Base-by-base conservation (phyloP, 1,140 invertebrate genomes). In the Zophobas morio region DNA sequence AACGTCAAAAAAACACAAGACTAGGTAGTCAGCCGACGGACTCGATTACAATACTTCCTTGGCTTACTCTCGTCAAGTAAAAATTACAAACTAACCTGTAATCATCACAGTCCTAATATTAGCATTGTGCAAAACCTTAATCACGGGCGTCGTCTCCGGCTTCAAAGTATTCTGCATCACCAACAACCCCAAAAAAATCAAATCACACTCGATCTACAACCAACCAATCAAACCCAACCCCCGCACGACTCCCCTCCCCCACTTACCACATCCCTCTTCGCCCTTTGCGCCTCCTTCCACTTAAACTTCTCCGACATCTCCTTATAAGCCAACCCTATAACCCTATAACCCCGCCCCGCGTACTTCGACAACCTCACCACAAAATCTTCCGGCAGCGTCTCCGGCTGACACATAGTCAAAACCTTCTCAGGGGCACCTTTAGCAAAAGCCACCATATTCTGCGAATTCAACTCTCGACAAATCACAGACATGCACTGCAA, bases 381-480 rank as follows among this genome's bases (percentile, higher is more conserved):
- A 83, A 97, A 97, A 85, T 96, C 90, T 2, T 87, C 82, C 34
- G 93, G 93, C 36, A 94, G 86, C 82, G 87, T 76, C 74, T 85
- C 83, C 1, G 84, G 82, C 39, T 82, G 83, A 79, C 89, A 90
- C 87, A 90, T 88, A 75, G 73, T 57, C 47, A 87, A 84, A 51
- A 98, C 94, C 89, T 96, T 96, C 88, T 98, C 96, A 0, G 96
- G 96, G 35, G 96, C 95, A 4, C 96, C 96, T 87, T 98, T 98
- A 60, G 94, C 93, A 84, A 94, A 98, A 2, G 96, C 89, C 78
- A 94, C 91, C 89, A 96, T 96, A 83, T 94, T 90, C 42, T 90
- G 89, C n/a, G 91, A 92, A 37, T 90, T 93, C 0, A 97, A 88
- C 1, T 91, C 91, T 77, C 94, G 89, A 2, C 94, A 94, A 57